These are phyloP conservation scores for Anniella stebbinsi DNA, from an alignment of 2,797 vertebrate genomes.

Conservation along the genomic window DNA sequence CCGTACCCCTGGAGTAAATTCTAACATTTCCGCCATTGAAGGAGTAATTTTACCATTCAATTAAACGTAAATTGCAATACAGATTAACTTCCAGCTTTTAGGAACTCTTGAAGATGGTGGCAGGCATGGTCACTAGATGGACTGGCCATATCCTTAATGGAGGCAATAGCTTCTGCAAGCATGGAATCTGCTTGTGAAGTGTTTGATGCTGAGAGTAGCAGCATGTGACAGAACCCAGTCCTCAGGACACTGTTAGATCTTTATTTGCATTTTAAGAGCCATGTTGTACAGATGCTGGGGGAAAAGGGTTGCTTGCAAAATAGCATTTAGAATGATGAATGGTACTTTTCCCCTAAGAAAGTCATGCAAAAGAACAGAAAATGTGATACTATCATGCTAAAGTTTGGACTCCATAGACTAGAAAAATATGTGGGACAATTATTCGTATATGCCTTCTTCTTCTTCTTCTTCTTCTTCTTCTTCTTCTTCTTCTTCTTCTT, in stretches of 20 bases:
- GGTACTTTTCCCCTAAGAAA: constrained; percentile 62
- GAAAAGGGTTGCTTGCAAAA: constrained; percentile 60
- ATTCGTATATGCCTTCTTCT: background rate
- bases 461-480: background rate
- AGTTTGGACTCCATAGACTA: constrained; percentile 52
- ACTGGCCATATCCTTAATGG: constrained; percentile 72
- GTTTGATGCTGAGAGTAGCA: constrained; percentile 68
- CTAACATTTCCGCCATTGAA: background rate
- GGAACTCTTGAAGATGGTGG: constrained; percentile 70
- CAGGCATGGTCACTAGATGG: constrained; percentile 74
- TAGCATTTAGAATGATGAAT: constrained; percentile 62
- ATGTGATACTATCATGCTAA: constrained; percentile 43
- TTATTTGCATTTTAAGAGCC: constrained; percentile 77
- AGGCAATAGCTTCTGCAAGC: constrained; percentile 72
- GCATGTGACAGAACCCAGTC: constrained; percentile 65
- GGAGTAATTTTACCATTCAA: background rate
- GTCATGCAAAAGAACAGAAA: constrained; percentile 47
- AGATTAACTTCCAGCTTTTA: constrained; percentile 62
- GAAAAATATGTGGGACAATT: constrained; percentile 34
- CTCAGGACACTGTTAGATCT: constrained; percentile 57
- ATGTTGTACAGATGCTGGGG: constrained; percentile 42
- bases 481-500: constrained; percentile 17
- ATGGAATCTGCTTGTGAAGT: constrained; percentile 79
- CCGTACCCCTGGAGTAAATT: background rate
- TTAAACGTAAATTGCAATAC: background rate